A percentile compares a stretch with the other conserved stretches of the same genome.
These are phyloP conservation scores for Caenorhabditis angaria DNA, from an alignment of 2,888 invertebrate species.

Conservation along the genomic window DNA sequence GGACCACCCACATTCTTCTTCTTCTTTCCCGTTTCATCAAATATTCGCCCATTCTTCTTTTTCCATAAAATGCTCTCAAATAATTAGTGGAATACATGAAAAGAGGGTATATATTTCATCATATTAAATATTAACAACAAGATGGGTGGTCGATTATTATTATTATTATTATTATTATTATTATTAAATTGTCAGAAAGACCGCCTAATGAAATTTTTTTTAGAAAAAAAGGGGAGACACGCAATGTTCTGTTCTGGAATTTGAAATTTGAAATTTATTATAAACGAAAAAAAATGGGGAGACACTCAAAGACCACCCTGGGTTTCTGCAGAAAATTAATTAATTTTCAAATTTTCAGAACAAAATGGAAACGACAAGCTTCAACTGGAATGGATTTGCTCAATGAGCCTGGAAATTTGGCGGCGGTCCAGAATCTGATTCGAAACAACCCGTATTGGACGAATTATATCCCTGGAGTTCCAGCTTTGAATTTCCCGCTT, in stretches of 20 bases:
- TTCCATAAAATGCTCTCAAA: no score
- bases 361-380: conserved; percentile 99
- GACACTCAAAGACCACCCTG: no score
- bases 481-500: conserved; percentile 13
- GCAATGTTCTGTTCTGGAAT: background rate
- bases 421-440: conserved; percentile 85
- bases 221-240: background rate
- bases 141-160: conserved; percentile 4
- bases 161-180: background rate
- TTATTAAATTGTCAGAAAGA: no score
- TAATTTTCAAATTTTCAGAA: conserved; percentile 77
- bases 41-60: no score
- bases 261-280: no score
- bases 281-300: no score
- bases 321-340: background rate
- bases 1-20: no score
- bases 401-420: conserved; percentile 96
- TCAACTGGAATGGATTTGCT: conserved; percentile 94
- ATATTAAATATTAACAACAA: conserved; percentile 1
- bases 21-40: no score
- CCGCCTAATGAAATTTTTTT: background rate
- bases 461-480: conserved; percentile 10
- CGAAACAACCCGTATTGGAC: conserved; percentile 70
- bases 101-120: background rate
- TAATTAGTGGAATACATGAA: background rate